phyloP scores from a whole-genome alignment of 2,113 vertebrate species.

The Sander lucioperca region DNA sequence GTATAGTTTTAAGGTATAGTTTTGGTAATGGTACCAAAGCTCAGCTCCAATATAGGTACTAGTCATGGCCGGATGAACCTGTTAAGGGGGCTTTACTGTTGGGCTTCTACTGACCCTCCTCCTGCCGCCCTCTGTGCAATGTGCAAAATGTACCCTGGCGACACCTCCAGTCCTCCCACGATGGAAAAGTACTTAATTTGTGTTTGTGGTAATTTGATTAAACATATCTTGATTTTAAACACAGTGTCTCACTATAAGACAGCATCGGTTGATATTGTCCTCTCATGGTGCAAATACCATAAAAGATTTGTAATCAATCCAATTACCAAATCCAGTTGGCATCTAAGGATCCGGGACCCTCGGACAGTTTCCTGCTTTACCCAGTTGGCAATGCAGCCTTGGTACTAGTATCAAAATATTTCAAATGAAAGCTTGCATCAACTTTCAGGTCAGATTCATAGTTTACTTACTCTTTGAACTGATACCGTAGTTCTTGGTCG shows the following conservation, averaged over 20 bases:
- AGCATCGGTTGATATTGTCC: too few species aligned
- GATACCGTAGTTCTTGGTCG: too few species aligned
- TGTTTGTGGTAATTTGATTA: too few species aligned
- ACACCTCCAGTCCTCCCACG: too few species aligned
- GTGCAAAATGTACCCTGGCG: background rate
- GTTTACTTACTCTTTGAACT: background rate
- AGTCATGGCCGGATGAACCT: background rate
- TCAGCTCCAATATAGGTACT: background rate
- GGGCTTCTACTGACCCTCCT: too few species aligned
- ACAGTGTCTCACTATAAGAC: too few species aligned
- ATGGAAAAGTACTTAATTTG: too few species aligned
- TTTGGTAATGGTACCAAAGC: background rate
- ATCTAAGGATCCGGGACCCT: too few species aligned
- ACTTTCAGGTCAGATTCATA: background rate
- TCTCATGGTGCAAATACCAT: too few species aligned
- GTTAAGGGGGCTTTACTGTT: background rate
- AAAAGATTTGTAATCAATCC: too few species aligned
- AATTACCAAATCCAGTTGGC: too few species aligned
- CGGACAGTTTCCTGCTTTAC: background rate
- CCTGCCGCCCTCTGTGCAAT: background rate
- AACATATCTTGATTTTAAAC: too few species aligned
- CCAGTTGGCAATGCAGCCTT: background rate
- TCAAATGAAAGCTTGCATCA: background rate
- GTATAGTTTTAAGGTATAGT: background rate
- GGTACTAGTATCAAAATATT: background rate